phyloP scores from a whole-genome alignment of 2,113 vertebrate genomes.

The Condylura cristata region DNA sequence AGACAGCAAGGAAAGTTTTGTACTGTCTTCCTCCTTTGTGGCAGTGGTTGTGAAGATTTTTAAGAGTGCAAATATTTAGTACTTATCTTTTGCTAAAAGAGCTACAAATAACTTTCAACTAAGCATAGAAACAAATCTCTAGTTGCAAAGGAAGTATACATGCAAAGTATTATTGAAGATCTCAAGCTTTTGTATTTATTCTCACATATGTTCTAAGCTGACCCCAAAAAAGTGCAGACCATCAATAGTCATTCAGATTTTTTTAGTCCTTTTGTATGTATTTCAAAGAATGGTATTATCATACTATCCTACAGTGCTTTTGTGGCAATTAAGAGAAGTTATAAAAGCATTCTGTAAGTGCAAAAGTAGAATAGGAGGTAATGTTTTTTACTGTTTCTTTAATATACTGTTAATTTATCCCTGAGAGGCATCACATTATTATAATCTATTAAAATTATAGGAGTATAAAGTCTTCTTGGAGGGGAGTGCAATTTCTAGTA shows the following conservation, averaged over 20 bases:
- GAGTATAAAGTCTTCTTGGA: neutral
- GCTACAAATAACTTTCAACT: neutral
- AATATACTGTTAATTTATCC: neutral
- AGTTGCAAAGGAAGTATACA: neutral
- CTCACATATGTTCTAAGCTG: neutral
- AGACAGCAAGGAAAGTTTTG: neutral
- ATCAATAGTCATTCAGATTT: neutral
- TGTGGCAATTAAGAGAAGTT: neutral
- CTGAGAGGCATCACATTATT: neutral
- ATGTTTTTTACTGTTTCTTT: neutral
- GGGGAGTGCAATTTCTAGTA: neutral
- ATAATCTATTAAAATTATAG: neutral
- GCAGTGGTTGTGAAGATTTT: neutral
- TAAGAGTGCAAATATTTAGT: constrained; percentile 12
- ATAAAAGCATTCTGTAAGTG: neutral
- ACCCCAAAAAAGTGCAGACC: neutral
- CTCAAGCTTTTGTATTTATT: neutral
- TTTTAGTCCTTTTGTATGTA: neutral
- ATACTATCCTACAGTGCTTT: neutral
- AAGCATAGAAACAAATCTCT: neutral
- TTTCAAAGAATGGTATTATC: neutral
- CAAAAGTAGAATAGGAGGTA: neutral
- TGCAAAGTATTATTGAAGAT: neutral
- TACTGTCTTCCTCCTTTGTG: neutral
- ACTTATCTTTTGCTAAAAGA: constrained; percentile 14